phyloP scores from a whole-genome alignment of 1,140 invertebrate species.

The Lanistes nyassanus region DNA sequence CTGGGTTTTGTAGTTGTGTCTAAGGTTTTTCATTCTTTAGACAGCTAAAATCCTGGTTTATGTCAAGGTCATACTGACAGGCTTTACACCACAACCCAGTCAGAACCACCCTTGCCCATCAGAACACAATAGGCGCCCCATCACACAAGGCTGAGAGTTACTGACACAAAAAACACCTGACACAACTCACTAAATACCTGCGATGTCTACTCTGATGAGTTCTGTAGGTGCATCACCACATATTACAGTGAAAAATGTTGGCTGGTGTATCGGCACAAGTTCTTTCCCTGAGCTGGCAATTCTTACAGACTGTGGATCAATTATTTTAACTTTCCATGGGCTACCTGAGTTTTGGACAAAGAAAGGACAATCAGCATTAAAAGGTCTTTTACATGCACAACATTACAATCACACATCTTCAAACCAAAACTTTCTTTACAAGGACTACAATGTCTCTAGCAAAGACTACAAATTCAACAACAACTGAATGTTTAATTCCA shows the following conservation, averaged over 20 bases:
- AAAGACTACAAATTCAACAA: too few species aligned
- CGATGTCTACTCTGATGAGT: constrained; percentile 6
- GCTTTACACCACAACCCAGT: background rate
- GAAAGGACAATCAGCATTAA: background rate
- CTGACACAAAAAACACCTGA: background rate
- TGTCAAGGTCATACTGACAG: background rate
- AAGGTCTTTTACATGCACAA: too few species aligned
- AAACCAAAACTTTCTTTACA: too few species aligned
- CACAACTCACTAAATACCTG: constrained; percentile 4
- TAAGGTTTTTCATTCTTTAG: too few species aligned
- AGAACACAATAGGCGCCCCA: too few species aligned
- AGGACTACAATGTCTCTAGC: too few species aligned
- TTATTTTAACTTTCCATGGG: constrained; percentile 51
- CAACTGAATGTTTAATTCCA: too few species aligned
- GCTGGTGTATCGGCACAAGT: constrained; percentile 72
- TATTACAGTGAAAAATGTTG: constrained; percentile 52
- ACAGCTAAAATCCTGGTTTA: too few species aligned
- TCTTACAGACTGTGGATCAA: constrained; percentile 58
- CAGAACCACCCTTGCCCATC: background rate
- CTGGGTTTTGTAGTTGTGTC: too few species aligned
- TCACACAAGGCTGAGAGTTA: too few species aligned
- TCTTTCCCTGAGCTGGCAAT: constrained; percentile 75
- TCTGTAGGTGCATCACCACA: constrained; percentile 17
- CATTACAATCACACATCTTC: too few species aligned
- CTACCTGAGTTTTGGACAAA: constrained; percentile 47